Evolutionary conservation across 2,113 vertebrate genomes (phyloP), one percentile per base, ranked within the genome.

Genomic region (Xerus inauris): DNA sequence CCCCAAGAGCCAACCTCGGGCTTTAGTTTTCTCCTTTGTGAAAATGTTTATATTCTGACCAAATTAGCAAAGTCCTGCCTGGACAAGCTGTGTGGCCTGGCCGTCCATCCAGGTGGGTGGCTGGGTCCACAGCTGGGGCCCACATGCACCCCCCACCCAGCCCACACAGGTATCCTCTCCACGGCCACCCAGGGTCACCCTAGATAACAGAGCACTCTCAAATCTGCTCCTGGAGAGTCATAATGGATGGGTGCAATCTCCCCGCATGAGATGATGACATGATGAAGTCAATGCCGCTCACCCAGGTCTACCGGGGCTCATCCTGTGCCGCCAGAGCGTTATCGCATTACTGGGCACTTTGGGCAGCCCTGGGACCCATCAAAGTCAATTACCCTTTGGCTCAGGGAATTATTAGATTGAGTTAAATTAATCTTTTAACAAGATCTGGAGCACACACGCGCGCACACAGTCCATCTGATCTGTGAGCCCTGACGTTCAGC

Each of bases 381-480:
- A 80, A 8, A 45, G 71, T 81, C 88, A 72, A 89, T 95, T 88
- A 88, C 62, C 69, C 95, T 59, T 26, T 2, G 9, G 77, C 69
- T 82, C 62, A 47, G 85, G 65, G 87, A 90, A 82, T 76, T 45
- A 73, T 59, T 45, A 75, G 77, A 90, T 42, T 94, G 75, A 87
- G 81, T 93, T 93, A 94, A 77, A 81, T 93, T 93, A 94, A 77
- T 87, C 92, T 84, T 85, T 67, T 93, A 87, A 95, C 75, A 73
- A 97, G 96, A 96, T 91, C 83, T 64, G 38, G 47, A 84, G 42
- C 12, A 26, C n/a, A 79, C 49, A 3, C 30, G 28, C 59, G 28
- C 28, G 62, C 71, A 80, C n/a, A 54, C 2, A 2, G 2, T 10
- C 32, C 81, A 51, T 20, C 64, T 83, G 40, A 6, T 14, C 17